Evolutionary conservation across 2,113 vertebrate species (phyloP).

Genomic region (Marcusenius ussheri): DNA sequence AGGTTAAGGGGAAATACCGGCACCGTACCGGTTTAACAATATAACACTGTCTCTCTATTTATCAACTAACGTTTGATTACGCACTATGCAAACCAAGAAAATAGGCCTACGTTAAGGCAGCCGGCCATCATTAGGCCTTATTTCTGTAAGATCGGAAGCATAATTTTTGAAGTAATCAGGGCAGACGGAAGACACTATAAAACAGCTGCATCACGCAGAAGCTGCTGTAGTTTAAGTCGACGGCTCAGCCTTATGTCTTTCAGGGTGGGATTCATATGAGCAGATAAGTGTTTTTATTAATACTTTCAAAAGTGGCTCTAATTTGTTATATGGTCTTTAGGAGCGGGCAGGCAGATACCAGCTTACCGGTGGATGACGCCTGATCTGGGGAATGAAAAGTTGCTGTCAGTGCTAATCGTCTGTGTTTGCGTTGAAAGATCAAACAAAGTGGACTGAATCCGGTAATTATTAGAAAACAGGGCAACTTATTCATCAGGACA

Average conservation of each 20-base stretch:
- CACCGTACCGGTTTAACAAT: not conserved
- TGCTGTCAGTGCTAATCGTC: not conserved
- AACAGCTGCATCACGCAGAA: not conserved
- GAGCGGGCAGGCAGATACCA: not conserved
- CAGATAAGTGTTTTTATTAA: not conserved
- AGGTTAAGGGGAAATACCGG: not conserved
- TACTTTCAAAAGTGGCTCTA: not conserved
- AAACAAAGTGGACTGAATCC: not conserved
- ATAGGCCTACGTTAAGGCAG: not conserved
- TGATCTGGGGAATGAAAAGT: not conserved
- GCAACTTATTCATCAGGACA: not conserved
- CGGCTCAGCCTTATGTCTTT: not conserved
- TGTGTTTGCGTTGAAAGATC: not conserved
- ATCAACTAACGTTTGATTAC: not conserved
- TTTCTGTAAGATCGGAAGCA: not conserved
- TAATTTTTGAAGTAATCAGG: not conserved
- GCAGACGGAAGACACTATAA: not conserved
- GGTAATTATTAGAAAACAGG: not conserved
- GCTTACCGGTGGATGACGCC: not conserved
- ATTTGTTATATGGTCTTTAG: not conserved
- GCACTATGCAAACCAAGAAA: not conserved
- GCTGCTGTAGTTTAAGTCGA: not conserved
- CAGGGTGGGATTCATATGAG: not conserved
- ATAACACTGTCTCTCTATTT: not conserved
- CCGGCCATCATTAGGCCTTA: not conserved